phyloP scores from a whole-genome alignment of 2,797 vertebrate genomes.

The Dryobates pubescens region DNA sequence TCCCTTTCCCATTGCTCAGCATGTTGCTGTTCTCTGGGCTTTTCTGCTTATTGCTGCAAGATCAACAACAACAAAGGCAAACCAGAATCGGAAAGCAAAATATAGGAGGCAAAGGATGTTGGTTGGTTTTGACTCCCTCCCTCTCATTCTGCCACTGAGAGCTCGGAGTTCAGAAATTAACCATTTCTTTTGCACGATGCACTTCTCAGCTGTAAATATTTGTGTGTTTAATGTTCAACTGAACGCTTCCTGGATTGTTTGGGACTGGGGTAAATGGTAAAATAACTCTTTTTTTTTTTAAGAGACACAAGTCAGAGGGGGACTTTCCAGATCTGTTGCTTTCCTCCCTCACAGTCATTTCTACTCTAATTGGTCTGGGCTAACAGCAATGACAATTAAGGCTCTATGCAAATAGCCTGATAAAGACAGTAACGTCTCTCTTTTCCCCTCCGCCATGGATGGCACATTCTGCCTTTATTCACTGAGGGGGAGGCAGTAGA shows the following conservation, averaged over 20 bases:
- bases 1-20: conserved; percentile 62
- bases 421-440: conserved; percentile 57
- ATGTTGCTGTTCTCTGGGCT: conserved; percentile 4
- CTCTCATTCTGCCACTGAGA: conserved; percentile 8
- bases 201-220: conserved; percentile 56
- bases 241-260: conserved; percentile 59
- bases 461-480: conserved; percentile 18
- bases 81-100: neutral
- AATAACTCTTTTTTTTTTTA: conserved; percentile 50
- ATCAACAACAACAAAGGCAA: neutral
- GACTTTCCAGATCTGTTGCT: conserved; percentile 72
- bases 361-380: conserved; percentile 67
- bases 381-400: conserved; percentile 68
- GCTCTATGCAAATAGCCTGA: conserved; percentile 68
- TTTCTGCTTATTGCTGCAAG: neutral
- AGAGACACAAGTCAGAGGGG: conserved; percentile 57
- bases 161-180: conserved; percentile 35
- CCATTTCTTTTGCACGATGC: conserved; percentile 41
- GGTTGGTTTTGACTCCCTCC: neutral
- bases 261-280: conserved; percentile 15
- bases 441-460: conserved; percentile 47
- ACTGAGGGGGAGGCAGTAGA: conserved; percentile 31
- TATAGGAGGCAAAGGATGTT: neutral
- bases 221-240: conserved; percentile 37
- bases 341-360: conserved; percentile 75